phyloP scores from a whole-genome alignment of 2,888 invertebrate species.

The Amphipyra berbera region DNA sequence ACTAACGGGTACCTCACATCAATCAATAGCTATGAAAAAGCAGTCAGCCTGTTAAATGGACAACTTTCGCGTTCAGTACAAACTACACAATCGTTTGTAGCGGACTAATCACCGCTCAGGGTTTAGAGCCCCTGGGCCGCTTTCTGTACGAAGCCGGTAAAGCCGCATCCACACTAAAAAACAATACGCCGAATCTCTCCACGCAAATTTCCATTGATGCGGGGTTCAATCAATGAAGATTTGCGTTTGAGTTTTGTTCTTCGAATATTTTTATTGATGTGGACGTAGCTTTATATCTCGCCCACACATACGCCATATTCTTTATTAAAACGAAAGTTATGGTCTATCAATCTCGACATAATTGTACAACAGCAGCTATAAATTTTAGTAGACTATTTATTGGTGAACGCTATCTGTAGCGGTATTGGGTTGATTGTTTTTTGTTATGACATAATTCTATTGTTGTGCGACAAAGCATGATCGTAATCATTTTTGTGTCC shows the following conservation, averaged over 20 bases:
- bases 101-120: slow-evolving; percentile 46
- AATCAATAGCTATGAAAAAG: slow-evolving; percentile 80
- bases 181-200: neutral
- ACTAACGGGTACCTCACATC: slow-evolving; percentile 67
- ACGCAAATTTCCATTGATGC: neutral
- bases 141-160: slow-evolving; percentile 53
- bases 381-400: slow-evolving; percentile 43
- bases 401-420: slow-evolving; percentile 38
- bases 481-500: slow-evolving; percentile 7
- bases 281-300: slow-evolving; percentile 9
- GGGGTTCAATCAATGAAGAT: neutral
- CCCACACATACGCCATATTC: slow-evolving; percentile 9
- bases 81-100: slow-evolving; percentile 63
- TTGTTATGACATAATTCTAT: slow-evolving; percentile 22
- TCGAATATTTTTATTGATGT: neutral
- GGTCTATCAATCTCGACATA: slow-evolving; percentile 45
- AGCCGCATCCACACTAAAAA: slow-evolving; percentile 16
- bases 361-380: slow-evolving; percentile 45
- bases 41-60: slow-evolving; percentile 69
- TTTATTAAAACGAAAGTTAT: slow-evolving; percentile 50
- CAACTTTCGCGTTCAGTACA: slow-evolving; percentile 79
- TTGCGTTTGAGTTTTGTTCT: neutral
- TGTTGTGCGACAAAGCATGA: slow-evolving; percentile 15
- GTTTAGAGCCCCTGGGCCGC: slow-evolving; percentile 57
- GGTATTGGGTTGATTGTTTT: slow-evolving; percentile 21